These are phyloP conservation scores for Trochalopteron elliotii DNA, from an alignment of 2,113 vertebrate genomes.

Conservation along the genomic window DNA sequence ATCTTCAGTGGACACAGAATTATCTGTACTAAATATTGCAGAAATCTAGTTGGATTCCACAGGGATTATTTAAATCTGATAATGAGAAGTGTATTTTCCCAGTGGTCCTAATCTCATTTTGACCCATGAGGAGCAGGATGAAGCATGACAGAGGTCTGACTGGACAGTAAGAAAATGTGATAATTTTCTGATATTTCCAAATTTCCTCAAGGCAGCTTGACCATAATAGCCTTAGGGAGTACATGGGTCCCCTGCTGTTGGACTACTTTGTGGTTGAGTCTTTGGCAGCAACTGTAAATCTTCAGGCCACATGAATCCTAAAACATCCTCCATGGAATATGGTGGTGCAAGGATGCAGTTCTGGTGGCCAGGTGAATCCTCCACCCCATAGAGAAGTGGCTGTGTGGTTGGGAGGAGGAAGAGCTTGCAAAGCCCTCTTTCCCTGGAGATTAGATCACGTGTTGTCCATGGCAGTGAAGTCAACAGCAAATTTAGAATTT, in stretches of 20 bases:
- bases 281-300: neutral
- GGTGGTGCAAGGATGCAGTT: neutral
- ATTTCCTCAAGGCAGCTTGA: neutral
- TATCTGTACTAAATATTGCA: neutral
- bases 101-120: neutral
- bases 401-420: neutral
- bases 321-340: neutral
- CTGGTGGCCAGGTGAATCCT: neutral
- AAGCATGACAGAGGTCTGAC: neutral
- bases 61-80: neutral
- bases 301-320: neutral
- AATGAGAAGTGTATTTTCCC: neutral
- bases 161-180: neutral
- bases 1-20: neutral
- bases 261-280: neutral
- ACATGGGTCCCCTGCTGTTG: neutral
- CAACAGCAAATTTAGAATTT: neutral
- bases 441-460: neutral
- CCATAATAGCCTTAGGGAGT: neutral
- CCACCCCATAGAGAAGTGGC: rapidly evolving
- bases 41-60: neutral
- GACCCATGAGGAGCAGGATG: neutral
- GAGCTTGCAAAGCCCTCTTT: neutral
- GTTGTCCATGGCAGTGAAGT: neutral
- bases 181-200: neutral